Base-by-base conservation (phyloP, 2,888 invertebrate genomes). In the Cryptocephalus moraei region DNA sequence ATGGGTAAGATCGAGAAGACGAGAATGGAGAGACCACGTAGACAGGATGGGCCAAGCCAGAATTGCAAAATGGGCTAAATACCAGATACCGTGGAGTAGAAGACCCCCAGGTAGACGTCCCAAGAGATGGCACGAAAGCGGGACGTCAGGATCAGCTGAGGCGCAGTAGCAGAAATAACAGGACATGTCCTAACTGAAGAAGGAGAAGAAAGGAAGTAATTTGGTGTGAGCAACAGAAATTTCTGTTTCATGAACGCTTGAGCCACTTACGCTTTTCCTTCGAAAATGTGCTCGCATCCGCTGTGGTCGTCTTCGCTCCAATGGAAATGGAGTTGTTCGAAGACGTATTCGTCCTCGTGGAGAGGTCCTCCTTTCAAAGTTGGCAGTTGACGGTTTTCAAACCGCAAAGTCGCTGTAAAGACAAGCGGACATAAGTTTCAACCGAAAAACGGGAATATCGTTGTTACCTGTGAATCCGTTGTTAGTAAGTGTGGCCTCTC, bases 261-360 rank as follows among this genome's bases (percentile, higher is more conserved):
- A 6, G 4, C 31, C 46, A 71, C 78, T 70, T 66, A 82, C 75
- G 79, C 75, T 55, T 75, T 77, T 41, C 84, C 86, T 67, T 88
- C 82, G 40, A 89, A 73, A 33, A 82, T 81, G 62, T 89, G 89
- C 65, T 89, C 89, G 57, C 87, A 87, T 10, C 88, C 88, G 34
- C 80, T 80, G 58, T 80, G 81, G 57, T 84, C 82, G 44, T 80
- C 79, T 14, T 82, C 81, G 1, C 82, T 81, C 87, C 88, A 88
- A 67, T 89, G 88, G 67, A 88, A 87, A 69, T 88, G 88, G 67
- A 87, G 74, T 64, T 88, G 86, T 56, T 84, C 84, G 51, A 87
- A 84, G 46, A 82, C 75, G 59, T 80, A 86, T 50, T 79, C 79
- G 44, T 81, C 78, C 9, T 79, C 72, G 45, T 72, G 72, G 8